Base-by-base conservation (phyloP, 1,140 invertebrate genomes). In the Drosophila ficusphila region DNA sequence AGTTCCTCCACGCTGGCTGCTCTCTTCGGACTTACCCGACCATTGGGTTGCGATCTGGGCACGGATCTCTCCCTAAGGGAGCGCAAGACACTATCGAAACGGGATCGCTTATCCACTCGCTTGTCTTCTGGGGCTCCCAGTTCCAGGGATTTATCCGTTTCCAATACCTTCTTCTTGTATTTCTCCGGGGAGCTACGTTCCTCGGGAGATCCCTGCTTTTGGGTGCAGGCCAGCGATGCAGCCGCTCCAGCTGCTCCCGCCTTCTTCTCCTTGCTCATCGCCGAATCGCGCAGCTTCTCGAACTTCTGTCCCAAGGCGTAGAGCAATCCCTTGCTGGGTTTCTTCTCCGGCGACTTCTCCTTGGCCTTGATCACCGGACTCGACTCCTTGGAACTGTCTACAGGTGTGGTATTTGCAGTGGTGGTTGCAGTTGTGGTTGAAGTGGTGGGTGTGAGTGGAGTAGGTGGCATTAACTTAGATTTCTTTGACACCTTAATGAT, bases 1-100 rank as follows among this genome's bases (percentile, higher is more conserved):
- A 96, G 92, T 76, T 96, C 93, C 56, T 95, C 95, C 3, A 94
- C 93, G 14, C 95, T 96, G 1, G 94, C 93, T 2, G 95, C 94
- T 56, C 94, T 90, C 81, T 95, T 95, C n/a, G 94, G 91, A 62
- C 92, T 93, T 0, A 93, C 93, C 16, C 56, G 53, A 1, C 36
- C 39, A n/a, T 19, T 76, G 5, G 11, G 90, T 27, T 93, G 92
- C 4, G 91, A 79, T 31, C 92, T 92, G 0, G 94, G 95, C 14
- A 95, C 93, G 14, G 95, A 95, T 65, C 94, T 93, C 77, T 96
- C 95, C 21, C 94, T 91, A 38, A 94, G 90, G 11, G 91, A 91
- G 68, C 93, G 92, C 44, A 92, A 93, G 54, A 93, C 90, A 73
- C 79, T 92, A 52, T 93, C 93, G 4, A 93, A 93, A 0, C 91